A percentile compares a stretch with the other conserved stretches of the same genome.
These are phyloP conservation scores for Sterrhoptilus dennistouni DNA, from an alignment of 2,113 vertebrate species.

Conservation along the genomic window DNA sequence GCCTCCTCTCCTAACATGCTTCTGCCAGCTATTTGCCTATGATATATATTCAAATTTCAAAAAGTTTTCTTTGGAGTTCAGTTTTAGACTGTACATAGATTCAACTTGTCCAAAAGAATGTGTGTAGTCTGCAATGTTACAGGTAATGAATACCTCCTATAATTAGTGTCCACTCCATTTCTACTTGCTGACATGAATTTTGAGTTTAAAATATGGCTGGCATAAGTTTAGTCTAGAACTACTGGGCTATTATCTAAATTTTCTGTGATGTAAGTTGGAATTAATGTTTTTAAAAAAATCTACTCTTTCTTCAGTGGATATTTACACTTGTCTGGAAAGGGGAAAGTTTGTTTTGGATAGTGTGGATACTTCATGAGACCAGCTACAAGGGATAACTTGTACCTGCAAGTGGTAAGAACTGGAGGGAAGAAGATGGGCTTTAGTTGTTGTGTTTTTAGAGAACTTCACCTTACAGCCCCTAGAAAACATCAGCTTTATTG, in stretches of 20 bases:
- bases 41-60: neutral
- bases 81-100: neutral
- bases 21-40: neutral
- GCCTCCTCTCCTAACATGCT: neutral
- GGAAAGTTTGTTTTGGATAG: constrained; percentile 11
- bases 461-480: neutral
- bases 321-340: constrained; percentile 24
- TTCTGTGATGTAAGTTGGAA: constrained; percentile 48
- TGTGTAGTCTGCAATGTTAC: neutral
- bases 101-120: neutral
- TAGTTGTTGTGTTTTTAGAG: neutral
- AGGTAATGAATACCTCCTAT: neutral
- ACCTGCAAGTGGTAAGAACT: neutral
- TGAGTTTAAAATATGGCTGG: constrained; percentile 35
- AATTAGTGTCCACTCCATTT: constrained; percentile 37
- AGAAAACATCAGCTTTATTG: neutral
- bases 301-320: neutral
- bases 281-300: neutral
- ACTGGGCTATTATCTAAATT: constrained; percentile 38
- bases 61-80: neutral
- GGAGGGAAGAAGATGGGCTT: neutral
- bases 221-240: constrained; percentile 40
- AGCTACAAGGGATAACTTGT: neutral
- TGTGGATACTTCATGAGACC: neutral
- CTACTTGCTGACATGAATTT: constrained; percentile 24